A percentile compares a stretch with the other conserved stretches of the same genome.
Evolutionary conservation across 1,140 invertebrate genomes (phyloP).

Genomic region (Drosophila lacteicornis): DNA sequence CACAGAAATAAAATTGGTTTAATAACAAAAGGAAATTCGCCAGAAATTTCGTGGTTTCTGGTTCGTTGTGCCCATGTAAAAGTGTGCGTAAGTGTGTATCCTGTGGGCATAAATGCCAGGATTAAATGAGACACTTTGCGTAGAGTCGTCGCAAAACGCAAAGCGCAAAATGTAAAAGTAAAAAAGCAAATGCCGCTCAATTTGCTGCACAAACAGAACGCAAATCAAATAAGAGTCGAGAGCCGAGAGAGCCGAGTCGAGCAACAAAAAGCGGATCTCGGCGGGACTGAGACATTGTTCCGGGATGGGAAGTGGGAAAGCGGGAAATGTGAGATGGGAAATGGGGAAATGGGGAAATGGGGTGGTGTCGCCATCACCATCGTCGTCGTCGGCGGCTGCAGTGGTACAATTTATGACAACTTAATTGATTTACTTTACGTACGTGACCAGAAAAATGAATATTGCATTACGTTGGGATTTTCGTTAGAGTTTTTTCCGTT

Average conservation of each 20-base stretch:
- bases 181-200: constrained; percentile 78
- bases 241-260: neutral
- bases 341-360: neutral
- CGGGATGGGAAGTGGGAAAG: too few relatives aligned
- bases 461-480: constrained; percentile 83
- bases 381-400: constrained; percentile 61
- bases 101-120: constrained; percentile 21
- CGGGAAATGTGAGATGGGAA: neutral
- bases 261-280: constrained; percentile 38
- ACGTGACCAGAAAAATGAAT: constrained; percentile 84
- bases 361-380: constrained; percentile 1
- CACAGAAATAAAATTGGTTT: constrained; percentile 35
- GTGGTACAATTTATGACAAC: constrained; percentile 82
- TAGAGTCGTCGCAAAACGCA: neutral
- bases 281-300: too few relatives aligned
- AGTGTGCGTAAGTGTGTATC: constrained; percentile 8
- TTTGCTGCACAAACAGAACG: constrained; percentile 74
- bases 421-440: constrained; percentile 84
- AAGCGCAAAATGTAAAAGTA: constrained; percentile 34
- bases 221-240: constrained; percentile 66
- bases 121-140: constrained; percentile 50
- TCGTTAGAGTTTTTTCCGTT: constrained; percentile 56
- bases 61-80: constrained; percentile 17
- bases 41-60: constrained; percentile 24
- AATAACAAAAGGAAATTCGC: constrained; percentile 27